A percentile compares a stretch with the other conserved stretches of the same genome.
phyloP scores from a whole-genome alignment of 2,113 vertebrate genomes.

The Odontophorus gujanensis region DNA sequence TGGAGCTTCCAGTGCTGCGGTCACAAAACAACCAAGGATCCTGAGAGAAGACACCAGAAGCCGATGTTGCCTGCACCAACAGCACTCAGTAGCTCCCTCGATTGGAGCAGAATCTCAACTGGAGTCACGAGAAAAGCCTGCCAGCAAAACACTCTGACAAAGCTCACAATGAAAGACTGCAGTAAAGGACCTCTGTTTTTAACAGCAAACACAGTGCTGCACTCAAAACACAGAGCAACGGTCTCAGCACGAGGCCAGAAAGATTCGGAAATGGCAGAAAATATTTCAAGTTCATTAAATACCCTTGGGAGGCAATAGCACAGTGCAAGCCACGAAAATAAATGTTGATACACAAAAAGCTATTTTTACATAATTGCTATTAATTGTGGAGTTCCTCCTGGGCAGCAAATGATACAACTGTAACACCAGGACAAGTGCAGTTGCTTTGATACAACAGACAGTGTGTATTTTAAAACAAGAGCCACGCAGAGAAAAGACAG shows the following conservation, averaged over 20 bases:
- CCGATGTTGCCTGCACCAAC: background rate
- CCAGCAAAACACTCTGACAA: background rate
- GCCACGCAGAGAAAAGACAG: background rate
- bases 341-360: slow-evolving; percentile 22
- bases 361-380: slow-evolving; percentile 21
- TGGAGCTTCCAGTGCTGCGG: background rate
- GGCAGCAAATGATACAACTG: background rate
- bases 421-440: background rate
- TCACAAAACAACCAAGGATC: background rate
- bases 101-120: background rate
- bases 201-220: background rate
- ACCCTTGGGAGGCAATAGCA: background rate
- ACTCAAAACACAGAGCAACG: background rate
- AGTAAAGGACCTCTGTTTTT: background rate
- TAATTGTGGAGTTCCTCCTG: slow-evolving; percentile 39
- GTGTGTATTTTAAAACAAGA: background rate
- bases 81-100: background rate
- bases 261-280: background rate
- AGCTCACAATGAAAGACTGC: background rate
- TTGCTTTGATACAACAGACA: slow-evolving; percentile 21
- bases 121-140: background rate
- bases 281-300: slow-evolving; percentile 45
- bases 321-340: slow-evolving; percentile 5
- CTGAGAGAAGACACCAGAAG: background rate
- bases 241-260: background rate